Evolutionary conservation across 2,113 vertebrate species (phyloP), one percentile per base, ranked within the genome.

Genomic region (Entosphenus tridentatus): DNA sequence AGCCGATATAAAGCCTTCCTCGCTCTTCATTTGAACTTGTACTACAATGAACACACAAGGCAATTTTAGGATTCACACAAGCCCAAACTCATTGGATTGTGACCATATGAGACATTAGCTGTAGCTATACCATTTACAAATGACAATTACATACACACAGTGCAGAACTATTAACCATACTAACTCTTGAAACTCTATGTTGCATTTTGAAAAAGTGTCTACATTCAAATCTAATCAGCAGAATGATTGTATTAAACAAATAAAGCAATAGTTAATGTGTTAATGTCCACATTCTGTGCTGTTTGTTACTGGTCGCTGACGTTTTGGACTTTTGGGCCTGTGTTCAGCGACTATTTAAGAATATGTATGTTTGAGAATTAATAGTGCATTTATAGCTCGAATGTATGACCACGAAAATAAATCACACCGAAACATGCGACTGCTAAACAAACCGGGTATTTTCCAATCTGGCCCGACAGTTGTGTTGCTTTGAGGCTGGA

Each of bases 21-120:
- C 85, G 57, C 89, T 87, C 74, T 84, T 93, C 79, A 93, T 83
- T 81, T 89, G 85, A 73, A 95, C 82, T 67, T 78, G 87, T 87
- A 95, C 89, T 95, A 77, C 69, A 71, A 39, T 71, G 75, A 67
- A 70, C 11, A 77, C 76, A 81, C 16, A 83, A 39, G 39, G 39
- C 39, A 39, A 6, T 39, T 39, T 39, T 39, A 39, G 39, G 39
- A 39, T 39, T 39, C 39, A 39, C 39, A 39, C 4, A 39, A 39
- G 39, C 39, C 39, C 39, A 39, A 39, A 39, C 39, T 39, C 39
- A 39, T 39, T 39, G 39, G 39, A 39, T 39, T 39, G 39, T 39
- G 39, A 39, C 39, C 39, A 39, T 39, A 39, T 7, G 39, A 39
- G 39, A 39, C 39, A 39, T 39, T 39, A 39, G 39, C 39, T 39